Evolutionary conservation across 2,113 vertebrate species (phyloP).

Genomic region (Silurus asotus): DNA sequence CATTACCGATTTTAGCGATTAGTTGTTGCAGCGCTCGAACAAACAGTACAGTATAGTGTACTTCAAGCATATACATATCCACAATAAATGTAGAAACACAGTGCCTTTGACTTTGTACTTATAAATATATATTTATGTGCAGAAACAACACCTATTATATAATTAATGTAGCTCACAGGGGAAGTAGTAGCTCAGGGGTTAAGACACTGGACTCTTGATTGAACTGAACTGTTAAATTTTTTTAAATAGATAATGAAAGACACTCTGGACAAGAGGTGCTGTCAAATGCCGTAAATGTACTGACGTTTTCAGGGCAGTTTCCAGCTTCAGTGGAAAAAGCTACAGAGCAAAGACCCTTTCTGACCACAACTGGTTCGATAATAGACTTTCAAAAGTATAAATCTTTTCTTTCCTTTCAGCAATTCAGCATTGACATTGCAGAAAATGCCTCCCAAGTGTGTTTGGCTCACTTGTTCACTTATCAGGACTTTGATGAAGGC

Average conservation of each 20-base stretch:
- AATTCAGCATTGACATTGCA: conserved; percentile 94
- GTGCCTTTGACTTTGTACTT: background rate
- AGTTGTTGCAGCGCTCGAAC: no score
- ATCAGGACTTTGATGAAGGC: conserved; percentile 96
- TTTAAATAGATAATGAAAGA: no score
- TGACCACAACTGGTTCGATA: background rate
- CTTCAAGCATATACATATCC: background rate
- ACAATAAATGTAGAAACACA: background rate
- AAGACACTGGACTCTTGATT: no score
- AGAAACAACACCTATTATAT: background rate
- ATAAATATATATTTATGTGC: background rate
- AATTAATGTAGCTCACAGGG: no score
- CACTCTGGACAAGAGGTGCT: no score
- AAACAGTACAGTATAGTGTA: background rate
- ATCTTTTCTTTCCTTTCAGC: conserved; percentile 69
- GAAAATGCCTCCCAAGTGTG: conserved; percentile 88
- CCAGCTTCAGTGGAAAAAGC: background rate
- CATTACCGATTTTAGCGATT: no score
- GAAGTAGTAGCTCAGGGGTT: no score
- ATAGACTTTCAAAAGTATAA: background rate
- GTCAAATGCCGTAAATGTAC: no score
- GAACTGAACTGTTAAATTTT: no score
- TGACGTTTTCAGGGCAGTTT: background rate
- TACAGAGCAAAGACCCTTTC: background rate
- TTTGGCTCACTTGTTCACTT: conserved; percentile 95